A percentile compares a stretch with the other conserved stretches of the same genome.
phyloP scores from a whole-genome alignment of 2,797 vertebrate genomes.

The Bradypodion ventrale region DNA sequence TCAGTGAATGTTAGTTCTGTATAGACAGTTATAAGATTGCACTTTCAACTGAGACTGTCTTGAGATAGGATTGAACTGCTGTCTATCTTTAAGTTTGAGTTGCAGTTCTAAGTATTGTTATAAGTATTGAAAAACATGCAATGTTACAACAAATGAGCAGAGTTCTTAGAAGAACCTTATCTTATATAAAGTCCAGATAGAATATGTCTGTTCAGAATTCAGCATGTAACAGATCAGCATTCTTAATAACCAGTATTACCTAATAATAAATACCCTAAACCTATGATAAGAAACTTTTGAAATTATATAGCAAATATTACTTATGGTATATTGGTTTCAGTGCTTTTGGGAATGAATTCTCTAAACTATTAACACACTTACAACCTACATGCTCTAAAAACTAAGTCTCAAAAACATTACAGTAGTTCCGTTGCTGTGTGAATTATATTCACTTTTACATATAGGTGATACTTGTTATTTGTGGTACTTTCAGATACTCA shows the following conservation, averaged over 20 bases:
- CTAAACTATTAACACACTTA: conserved; percentile 66
- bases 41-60: background rate
- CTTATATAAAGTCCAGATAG: conserved; percentile 40
- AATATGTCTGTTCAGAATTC: conserved; percentile 60
- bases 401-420: background rate
- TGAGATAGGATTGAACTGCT: background rate
- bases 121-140: background rate
- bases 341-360: conserved; percentile 60
- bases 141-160: background rate
- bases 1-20: background rate
- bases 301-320: conserved; percentile 55
- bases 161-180: background rate
- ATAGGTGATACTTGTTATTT: background rate
- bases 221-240: conserved; percentile 57
- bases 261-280: conserved; percentile 63
- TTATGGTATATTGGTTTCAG: conserved; percentile 64
- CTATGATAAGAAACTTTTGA: conserved; percentile 56
- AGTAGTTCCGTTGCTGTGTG: background rate
- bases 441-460: background rate
- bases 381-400: conserved; percentile 40
- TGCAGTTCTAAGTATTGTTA: background rate
- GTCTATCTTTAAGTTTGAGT: background rate
- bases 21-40: background rate
- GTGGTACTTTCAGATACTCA: background rate
- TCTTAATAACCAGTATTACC: conserved; percentile 56